phyloP scores from a whole-genome alignment of 2,113 vertebrate species.

The Lethenteron reissneri region DNA sequence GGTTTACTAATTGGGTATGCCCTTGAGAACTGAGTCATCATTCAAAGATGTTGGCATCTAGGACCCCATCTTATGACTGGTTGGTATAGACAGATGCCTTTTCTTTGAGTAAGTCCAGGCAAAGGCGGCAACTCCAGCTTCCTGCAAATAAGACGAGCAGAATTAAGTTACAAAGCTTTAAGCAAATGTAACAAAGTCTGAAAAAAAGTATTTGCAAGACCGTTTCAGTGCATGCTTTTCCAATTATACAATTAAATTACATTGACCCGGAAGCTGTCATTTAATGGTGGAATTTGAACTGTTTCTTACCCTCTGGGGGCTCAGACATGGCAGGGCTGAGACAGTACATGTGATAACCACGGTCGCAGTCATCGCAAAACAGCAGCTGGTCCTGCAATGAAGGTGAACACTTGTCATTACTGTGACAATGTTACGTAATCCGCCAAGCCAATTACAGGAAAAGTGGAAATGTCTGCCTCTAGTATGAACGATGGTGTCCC shows the following conservation, averaged over 20 bases:
- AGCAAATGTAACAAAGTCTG: no score
- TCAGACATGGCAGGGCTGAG: constrained; percentile 80
- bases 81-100: constrained; percentile 89
- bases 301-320: constrained; percentile 53
- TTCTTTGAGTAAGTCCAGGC: constrained; percentile 76
- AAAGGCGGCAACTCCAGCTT: constrained; percentile 85
- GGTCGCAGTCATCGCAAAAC: constrained; percentile 71
- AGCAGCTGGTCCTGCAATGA: constrained; percentile 52
- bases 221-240: no score
- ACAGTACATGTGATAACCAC: constrained; percentile 86
- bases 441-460: no score
- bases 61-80: constrained; percentile 18
- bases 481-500: not conserved
- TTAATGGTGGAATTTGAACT: not conserved
- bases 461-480: not conserved
- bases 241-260: no score
- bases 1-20: no score
- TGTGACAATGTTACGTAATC: no score
- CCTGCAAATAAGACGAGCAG: constrained; percentile 22
- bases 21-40: no score
- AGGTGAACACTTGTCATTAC: no score
- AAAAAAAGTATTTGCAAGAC: no score
- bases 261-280: no score
- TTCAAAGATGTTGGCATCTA: no score
- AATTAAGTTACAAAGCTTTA: not conserved